These are phyloP conservation scores for Rhagonycha fulva DNA, from an alignment of 2,888 invertebrate species.

Conservation along the genomic window DNA sequence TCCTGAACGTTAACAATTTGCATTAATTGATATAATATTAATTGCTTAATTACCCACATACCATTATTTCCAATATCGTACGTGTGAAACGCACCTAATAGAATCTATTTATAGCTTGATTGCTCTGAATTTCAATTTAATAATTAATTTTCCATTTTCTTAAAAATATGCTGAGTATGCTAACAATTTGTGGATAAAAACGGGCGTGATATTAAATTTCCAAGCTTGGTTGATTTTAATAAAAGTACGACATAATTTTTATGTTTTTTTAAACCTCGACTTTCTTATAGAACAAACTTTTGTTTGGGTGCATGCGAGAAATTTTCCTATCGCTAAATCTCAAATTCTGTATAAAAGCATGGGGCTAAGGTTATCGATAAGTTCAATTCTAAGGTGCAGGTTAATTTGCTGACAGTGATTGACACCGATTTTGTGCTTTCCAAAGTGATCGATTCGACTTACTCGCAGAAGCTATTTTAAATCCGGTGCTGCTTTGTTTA, in stretches of 20 bases:
- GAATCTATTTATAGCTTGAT: slow-evolving; percentile 6
- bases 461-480: neutral
- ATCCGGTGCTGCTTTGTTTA: neutral
- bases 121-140: slow-evolving; percentile 13
- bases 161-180: neutral
- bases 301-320: neutral
- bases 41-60: slow-evolving; percentile 11
- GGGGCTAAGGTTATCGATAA: slow-evolving; percentile 19
- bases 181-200: neutral
- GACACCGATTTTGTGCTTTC: slow-evolving; percentile 15
- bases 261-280: neutral
- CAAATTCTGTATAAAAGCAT: neutral
- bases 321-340: slow-evolving; percentile 4
- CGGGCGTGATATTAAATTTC: slow-evolving; percentile 8
- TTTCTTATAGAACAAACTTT: neutral
- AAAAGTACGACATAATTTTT: slow-evolving; percentile 4
- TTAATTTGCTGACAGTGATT: slow-evolving; percentile 22
- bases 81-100: slow-evolving; percentile 5
- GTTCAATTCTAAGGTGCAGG: slow-evolving; percentile 19
- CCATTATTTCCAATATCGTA: slow-evolving; percentile 2
- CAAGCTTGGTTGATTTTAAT: slow-evolving; percentile 6
- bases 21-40: slow-evolving; percentile 13
- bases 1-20: neutral
- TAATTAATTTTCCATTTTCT: slow-evolving; percentile 14
- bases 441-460: slow-evolving; percentile 14